These are phyloP conservation scores for Apis mellifera DNA, from an alignment of 1,140 invertebrate species.

Conservation along the genomic window DNA sequence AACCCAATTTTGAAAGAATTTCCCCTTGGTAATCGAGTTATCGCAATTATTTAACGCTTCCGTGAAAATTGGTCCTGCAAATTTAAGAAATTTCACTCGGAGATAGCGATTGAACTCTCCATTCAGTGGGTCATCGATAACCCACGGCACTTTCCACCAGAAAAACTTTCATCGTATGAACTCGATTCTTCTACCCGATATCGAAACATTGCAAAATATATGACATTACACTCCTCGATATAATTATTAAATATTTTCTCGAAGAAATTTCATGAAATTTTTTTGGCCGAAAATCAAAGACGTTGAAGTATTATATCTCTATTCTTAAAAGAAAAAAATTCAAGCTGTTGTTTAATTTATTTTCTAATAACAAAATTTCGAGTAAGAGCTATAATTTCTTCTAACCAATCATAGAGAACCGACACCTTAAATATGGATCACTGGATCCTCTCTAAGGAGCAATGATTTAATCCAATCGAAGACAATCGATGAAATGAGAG, in stretches of 20 bases:
- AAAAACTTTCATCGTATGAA: conserved; percentile 32
- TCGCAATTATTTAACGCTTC: background rate
- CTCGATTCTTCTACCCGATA: background rate
- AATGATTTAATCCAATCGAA: background rate
- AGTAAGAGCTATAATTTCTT: too few relatives aligned
- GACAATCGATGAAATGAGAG: background rate
- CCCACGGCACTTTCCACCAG: background rate
- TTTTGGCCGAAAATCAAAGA: too few relatives aligned
- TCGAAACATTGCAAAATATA: background rate
- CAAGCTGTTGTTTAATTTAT: too few relatives aligned
- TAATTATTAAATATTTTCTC: too few relatives aligned
- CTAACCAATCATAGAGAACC: background rate
- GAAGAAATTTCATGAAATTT: too few relatives aligned
- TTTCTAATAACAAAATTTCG: too few relatives aligned
- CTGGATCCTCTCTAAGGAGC: background rate
- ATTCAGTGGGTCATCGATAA: conserved; percentile 8
- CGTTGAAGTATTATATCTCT: too few relatives aligned
- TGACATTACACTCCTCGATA: too few relatives aligned
- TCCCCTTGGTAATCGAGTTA: background rate
- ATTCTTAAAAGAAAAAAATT: too few relatives aligned
- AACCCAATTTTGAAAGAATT: background rate
- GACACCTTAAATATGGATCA: background rate
- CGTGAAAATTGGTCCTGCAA: background rate
- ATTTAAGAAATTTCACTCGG: conserved; percentile 16
- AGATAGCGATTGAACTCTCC: background rate